phyloP scores from a whole-genome alignment of 2,797 vertebrate genomes.

The Danio tinwini region DNA sequence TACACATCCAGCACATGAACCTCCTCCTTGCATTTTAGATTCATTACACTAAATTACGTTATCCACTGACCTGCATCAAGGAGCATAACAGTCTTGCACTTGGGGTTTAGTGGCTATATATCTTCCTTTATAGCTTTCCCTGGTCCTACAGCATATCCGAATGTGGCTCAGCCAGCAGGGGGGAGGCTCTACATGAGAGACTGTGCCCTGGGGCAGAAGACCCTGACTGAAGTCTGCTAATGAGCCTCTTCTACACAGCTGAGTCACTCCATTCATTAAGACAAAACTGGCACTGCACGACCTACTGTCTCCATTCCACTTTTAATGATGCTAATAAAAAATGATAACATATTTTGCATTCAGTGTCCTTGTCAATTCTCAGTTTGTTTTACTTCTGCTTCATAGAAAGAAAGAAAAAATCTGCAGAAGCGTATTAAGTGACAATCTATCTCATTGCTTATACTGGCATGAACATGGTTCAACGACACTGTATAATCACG shows the following conservation, averaged over 20 bases:
- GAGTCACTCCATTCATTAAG: constrained; percentile 62
- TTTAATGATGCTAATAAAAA: constrained; percentile 52
- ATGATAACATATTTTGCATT: constrained; percentile 16
- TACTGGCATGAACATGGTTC: too few species aligned
- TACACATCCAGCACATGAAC: not conserved
- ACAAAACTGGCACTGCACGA: constrained; percentile 40
- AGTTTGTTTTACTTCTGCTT: constrained; percentile 1
- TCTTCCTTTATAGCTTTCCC: constrained; percentile 17
- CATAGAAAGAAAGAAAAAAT: too few species aligned
- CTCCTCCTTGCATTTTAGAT: constrained; percentile 9
- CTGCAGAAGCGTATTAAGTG: too few species aligned
- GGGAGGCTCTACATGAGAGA: constrained; percentile 49
- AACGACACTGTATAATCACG: too few species aligned
- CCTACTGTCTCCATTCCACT: constrained; percentile 26
- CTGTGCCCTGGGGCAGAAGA: constrained; percentile 47
- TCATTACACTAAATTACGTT: constrained; percentile 43
- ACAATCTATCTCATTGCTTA: too few species aligned
- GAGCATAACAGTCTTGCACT: constrained; percentile 29
- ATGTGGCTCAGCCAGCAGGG: constrained; percentile 38
- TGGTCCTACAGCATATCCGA: constrained; percentile 9
- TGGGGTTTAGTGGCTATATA: constrained; percentile 27
- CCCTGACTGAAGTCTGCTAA: constrained; percentile 56
- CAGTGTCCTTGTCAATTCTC: constrained; percentile 20
- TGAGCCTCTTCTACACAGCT: constrained; percentile 62
- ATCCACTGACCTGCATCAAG: constrained; percentile 39